Percentiles rank a stretch among this genome's conserved stretches.
phyloP scores from a whole-genome alignment of 2,888 invertebrate genomes.

The Habrosyne pyritoides region DNA sequence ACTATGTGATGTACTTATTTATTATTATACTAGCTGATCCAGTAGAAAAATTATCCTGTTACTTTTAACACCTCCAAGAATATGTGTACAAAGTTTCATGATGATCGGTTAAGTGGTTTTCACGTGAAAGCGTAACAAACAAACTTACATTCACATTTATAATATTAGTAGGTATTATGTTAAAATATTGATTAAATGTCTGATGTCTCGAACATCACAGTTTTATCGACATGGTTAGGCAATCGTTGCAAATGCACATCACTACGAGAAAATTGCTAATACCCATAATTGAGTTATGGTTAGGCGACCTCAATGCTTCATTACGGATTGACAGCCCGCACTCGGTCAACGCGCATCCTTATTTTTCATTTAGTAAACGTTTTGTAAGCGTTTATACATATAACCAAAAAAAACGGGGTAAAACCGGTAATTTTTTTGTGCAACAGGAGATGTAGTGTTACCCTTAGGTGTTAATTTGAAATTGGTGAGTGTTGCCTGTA shows the following conservation, averaged over 20 bases:
- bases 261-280: slow-evolving; percentile 77
- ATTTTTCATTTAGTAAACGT: background rate
- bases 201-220: too few relatives aligned
- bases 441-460: slow-evolving; percentile 50
- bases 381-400: background rate
- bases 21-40: too few relatives aligned
- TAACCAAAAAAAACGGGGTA: background rate
- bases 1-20: too few relatives aligned
- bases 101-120: too few relatives aligned
- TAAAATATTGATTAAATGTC: too few relatives aligned
- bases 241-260: slow-evolving; percentile 30
- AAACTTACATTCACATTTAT: too few relatives aligned
- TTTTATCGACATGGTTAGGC: background rate
- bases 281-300: slow-evolving; percentile 80
- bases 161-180: too few relatives aligned
- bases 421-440: background rate
- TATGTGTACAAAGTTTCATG: too few relatives aligned
- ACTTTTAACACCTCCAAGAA: too few relatives aligned
- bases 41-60: too few relatives aligned
- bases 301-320: slow-evolving; percentile 69
- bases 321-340: slow-evolving; percentile 56
- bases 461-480: slow-evolving; percentile 11
- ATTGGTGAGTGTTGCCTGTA: slow-evolving; percentile 7
- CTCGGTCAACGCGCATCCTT: slow-evolving; percentile 33
- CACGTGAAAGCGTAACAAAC: too few relatives aligned